A percentile compares a stretch with the other conserved stretches of the same genome.
These are phyloP conservation scores for Acrocephalus arundinaceus DNA, from an alignment of 2,113 vertebrate species.

Conservation along the genomic window DNA sequence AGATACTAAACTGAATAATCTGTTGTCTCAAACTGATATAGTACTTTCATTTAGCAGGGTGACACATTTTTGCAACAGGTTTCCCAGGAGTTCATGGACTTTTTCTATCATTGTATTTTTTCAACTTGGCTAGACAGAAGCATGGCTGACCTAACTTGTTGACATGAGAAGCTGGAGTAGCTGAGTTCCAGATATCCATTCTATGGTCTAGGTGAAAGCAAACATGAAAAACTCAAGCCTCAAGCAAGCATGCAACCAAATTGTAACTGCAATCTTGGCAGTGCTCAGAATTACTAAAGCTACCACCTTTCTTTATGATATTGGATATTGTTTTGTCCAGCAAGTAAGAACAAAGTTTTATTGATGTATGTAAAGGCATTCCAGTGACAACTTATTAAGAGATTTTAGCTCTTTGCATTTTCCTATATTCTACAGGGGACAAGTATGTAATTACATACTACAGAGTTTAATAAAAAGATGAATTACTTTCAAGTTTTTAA, in stretches of 20 bases:
- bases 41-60: not conserved
- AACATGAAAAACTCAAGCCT: not conserved
- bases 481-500: not conserved
- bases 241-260: not conserved
- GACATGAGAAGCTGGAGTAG: not conserved
- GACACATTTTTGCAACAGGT: not conserved
- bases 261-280: not conserved
- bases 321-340: not conserved
- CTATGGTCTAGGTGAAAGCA: not conserved
- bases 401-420: not conserved
- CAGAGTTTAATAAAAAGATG: not conserved
- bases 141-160: not conserved
- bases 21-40: not conserved
- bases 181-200: not conserved
- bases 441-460: not conserved
- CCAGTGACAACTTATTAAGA: conserved; percentile 1
- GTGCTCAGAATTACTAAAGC: not conserved
- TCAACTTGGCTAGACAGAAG: not conserved
- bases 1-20: not conserved
- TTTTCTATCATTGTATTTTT: not conserved
- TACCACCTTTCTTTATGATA: not conserved
- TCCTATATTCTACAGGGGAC: not conserved
- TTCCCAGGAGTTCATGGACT: not conserved
- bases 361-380: not conserved
- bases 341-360: not conserved